Percentiles rank a stretch among this genome's conserved stretches.
These are phyloP conservation scores for Silurus asotus DNA, from an alignment of 2,113 vertebrate genomes.

Conservation along the genomic window DNA sequence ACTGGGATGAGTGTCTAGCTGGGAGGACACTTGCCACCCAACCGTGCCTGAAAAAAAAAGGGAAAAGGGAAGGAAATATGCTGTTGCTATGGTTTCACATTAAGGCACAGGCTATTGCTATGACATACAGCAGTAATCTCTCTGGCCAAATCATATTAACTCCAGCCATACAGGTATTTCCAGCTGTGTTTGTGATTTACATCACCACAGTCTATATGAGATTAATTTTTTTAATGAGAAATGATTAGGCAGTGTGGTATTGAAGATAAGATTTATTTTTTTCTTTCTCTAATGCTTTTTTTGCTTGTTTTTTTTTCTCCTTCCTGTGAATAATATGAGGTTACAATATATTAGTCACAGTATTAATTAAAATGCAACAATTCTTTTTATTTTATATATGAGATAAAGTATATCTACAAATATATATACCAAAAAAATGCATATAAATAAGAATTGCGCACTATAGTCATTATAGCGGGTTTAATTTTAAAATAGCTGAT, in stretches of 20 bases:
- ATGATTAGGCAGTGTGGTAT: not conserved
- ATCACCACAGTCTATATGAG: not conserved
- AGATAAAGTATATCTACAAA: too few relatives aligned
- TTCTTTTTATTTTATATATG: too few relatives aligned
- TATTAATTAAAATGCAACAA: not conserved
- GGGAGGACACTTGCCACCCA: constrained; percentile 21
- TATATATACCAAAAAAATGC: too few relatives aligned
- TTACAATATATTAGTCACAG: not conserved
- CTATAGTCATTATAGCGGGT: not conserved
- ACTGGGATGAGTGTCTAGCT: constrained; percentile 12
- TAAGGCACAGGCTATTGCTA: constrained; percentile 14
- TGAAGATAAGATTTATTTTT: constrained; percentile 5
- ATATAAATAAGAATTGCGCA: too few relatives aligned
- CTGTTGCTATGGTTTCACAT: constrained; percentile 36
- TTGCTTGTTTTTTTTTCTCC: not conserved
- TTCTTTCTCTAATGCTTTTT: not conserved
- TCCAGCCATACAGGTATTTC: not conserved
- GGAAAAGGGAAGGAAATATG: not conserved
- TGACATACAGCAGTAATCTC: constrained; percentile 43
- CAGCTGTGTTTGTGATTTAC: not conserved
- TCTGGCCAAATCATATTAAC: constrained; percentile 39
- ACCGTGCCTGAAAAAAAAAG: not conserved
- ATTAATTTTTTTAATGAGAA: not conserved
- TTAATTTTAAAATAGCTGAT: too few relatives aligned
- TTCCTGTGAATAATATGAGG: not conserved